Percentiles rank a stretch among this genome's conserved stretches.
Evolutionary conservation across 2,888 invertebrate genomes (phyloP).

Genomic region (Cecidostiba fungosa): DNA sequence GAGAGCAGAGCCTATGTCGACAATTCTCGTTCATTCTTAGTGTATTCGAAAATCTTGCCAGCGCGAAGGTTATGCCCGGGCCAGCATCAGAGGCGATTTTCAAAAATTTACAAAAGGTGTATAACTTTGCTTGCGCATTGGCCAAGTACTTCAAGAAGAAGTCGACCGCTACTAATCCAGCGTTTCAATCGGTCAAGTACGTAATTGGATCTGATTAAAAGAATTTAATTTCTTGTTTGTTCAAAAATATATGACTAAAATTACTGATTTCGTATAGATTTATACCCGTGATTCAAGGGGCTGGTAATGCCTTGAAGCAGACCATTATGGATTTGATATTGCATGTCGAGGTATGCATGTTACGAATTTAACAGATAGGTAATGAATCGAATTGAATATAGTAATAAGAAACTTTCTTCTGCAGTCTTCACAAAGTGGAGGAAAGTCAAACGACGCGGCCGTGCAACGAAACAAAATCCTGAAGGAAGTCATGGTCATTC

Average conservation of each 20-base stretch:
- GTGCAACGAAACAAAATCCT: slow-evolving; percentile 82
- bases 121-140: slow-evolving; percentile 82
- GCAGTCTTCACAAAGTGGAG: slow-evolving; percentile 68
- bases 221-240: background rate
- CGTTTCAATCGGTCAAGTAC: slow-evolving; percentile 82
- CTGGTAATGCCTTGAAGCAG: slow-evolving; percentile 83
- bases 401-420: background rate
- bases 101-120: slow-evolving; percentile 82
- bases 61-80: slow-evolving; percentile 82
- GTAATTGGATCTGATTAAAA: slow-evolving; percentile 66
- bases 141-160: slow-evolving; percentile 83
- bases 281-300: slow-evolving; percentile 72
- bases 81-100: slow-evolving; percentile 82
- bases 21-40: slow-evolving; percentile 83
- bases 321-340: slow-evolving; percentile 83
- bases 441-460: slow-evolving; percentile 78
- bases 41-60: slow-evolving; percentile 81
- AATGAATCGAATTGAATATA: background rate
- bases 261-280: slow-evolving; percentile 67
- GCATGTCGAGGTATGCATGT: slow-evolving; percentile 82
- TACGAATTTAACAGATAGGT: slow-evolving; percentile 30
- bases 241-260: background rate
- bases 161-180: slow-evolving; percentile 80
- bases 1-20: slow-evolving; percentile 83
- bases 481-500: slow-evolving; percentile 84